These are phyloP conservation scores for Diaprepes abbreviatus DNA, from an alignment of 2,888 invertebrate genomes.

Conservation along the genomic window DNA sequence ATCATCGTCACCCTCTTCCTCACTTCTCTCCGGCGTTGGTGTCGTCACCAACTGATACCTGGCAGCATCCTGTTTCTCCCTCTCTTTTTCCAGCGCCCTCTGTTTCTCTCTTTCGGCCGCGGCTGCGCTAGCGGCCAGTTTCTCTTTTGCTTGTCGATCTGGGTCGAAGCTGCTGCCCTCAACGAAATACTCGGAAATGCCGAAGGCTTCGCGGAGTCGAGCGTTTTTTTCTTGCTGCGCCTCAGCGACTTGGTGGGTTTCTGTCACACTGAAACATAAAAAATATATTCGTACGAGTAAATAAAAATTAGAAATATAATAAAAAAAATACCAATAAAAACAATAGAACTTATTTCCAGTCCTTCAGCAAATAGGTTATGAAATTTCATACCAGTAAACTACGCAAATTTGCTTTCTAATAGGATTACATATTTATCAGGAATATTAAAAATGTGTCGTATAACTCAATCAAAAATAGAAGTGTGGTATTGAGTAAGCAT, in stretches of 20 bases:
- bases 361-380: too few species aligned
- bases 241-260: slow-evolving; percentile 96
- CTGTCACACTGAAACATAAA: slow-evolving; percentile 80
- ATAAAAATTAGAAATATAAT: too few species aligned
- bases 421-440: too few species aligned
- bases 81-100: slow-evolving; percentile 67
- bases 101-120: slow-evolving; percentile 65
- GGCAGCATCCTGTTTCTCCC: slow-evolving; percentile 68
- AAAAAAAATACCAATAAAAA: too few species aligned
- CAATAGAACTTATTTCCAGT: too few species aligned
- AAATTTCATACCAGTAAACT: too few species aligned
- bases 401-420: too few species aligned
- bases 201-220: slow-evolving; percentile 92
- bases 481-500: too few species aligned
- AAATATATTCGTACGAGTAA: too few species aligned
- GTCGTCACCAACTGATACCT: slow-evolving; percentile 83
- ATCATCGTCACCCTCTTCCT: slow-evolving; percentile 26
- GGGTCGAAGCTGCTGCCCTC: slow-evolving; percentile 94
- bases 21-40: slow-evolving; percentile 74
- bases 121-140: slow-evolving; percentile 69
- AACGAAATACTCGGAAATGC: slow-evolving; percentile 93
- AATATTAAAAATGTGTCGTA: too few species aligned
- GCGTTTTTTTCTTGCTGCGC: slow-evolving; percentile 97
- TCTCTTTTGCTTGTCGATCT: slow-evolving; percentile 76
- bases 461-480: too few species aligned